Base-by-base conservation (phyloP, 1,140 invertebrate species). In the Nephotettix cincticeps region DNA sequence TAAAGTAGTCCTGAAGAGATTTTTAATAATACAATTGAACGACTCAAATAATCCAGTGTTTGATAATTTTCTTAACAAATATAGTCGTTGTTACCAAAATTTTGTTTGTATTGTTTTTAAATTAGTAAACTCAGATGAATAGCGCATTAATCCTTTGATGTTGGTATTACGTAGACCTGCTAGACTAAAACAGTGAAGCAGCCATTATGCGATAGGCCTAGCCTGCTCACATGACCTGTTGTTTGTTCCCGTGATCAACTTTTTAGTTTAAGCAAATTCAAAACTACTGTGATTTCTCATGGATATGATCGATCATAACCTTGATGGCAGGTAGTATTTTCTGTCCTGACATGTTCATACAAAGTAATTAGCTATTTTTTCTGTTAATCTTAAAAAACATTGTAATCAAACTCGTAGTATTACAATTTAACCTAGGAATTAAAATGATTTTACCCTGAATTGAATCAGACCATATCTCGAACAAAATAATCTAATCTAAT, bases 171-270 rank as follows among this genome's bases (percentile, higher is more conserved):
- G 32, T 36, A 36, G 32, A 14, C 32, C n/a, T n/a, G n/a, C n/a
- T n/a, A n/a, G n/a, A n/a, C n/a, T n/a, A n/a, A 36, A 14, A 14
- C 32, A 36, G 32, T 14, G 4, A 36, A 6, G 4, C 4, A 70
- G 71, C 71, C 72, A 73, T 73, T 73, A 58, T 54, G 45, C 67
- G 68, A 70, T 70, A 70, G 69, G 69, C 70, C 65, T 61, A 71
- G 30, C 28, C 45, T 71, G 66, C 72, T 73, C 72, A 73, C 72
- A 73, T 73, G 72, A 73, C 72, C 72, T 71, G 68, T 68, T 71
- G 72, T 73, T 73, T 73, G 72, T 63, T 67, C 72, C 72, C 72
- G 72, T 73, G 72, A 73, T 69, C 69, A 73, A 61, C 28, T 45
- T n/a, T 63, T 27, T 51, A 51, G 36, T 73, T 68, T 66, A 68